Percentiles rank a stretch among this genome's conserved stretches.
Conservation (phyloP, 2,888 invertebrate genomes). For the Leuctra nigra region DNA sequence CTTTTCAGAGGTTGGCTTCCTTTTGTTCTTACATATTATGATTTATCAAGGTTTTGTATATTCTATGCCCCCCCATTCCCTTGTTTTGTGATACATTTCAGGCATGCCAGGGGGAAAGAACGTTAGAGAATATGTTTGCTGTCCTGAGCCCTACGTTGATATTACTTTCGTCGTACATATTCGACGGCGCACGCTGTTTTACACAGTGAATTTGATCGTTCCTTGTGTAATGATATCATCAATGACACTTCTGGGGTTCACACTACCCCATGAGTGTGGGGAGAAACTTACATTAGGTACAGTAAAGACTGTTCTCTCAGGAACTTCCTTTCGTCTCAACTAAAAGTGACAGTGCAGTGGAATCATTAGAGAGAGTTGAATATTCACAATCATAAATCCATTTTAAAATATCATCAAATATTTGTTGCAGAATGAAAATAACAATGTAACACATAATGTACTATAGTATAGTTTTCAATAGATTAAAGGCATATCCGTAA, state of each 20-base stretch:
- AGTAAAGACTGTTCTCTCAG: conserved; percentile 33
- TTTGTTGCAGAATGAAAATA: background rate
- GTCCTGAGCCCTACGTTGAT: conserved; percentile 48
- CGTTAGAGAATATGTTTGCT: conserved; percentile 43
- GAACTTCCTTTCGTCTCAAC: conserved; percentile 30
- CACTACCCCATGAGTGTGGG: conserved; percentile 55
- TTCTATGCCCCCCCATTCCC: conserved; percentile 30
- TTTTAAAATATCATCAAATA: no score
- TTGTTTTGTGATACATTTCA: conserved; percentile 33
- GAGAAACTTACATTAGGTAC: conserved; percentile 57
- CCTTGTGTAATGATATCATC: conserved; percentile 55
- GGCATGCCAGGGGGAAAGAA: conserved; percentile 38
- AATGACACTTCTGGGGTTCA: conserved; percentile 54
- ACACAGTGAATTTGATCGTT: conserved; percentile 56
- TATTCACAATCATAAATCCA: no score
- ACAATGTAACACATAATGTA: no score
- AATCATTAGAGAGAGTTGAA: no score
- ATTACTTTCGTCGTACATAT: conserved; percentile 50
- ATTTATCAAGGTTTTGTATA: conserved; percentile 30
- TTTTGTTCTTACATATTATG: conserved; percentile 29
- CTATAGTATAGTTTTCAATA: no score
- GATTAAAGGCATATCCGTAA: no score
- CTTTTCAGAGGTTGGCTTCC: conserved; percentile 29
- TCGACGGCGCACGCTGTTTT: conserved; percentile 50
- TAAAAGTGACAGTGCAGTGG: no score